A percentile compares a stretch with the other conserved stretches of the same genome.
phyloP scores from a whole-genome alignment of 2,797 vertebrate species.

The Protonibea diacanthus region DNA sequence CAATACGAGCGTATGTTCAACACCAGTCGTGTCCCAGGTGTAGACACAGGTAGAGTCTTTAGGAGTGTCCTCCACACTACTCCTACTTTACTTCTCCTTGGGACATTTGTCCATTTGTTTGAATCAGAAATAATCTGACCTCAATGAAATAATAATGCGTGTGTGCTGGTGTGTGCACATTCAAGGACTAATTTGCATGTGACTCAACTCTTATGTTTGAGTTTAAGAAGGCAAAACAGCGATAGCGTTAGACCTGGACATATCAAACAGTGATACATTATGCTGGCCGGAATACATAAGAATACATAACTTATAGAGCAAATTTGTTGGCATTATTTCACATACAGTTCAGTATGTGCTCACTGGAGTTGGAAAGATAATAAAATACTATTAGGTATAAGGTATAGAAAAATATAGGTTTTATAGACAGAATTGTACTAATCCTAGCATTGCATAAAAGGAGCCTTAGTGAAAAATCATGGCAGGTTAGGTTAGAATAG shows the following conservation, averaged over 20 bases:
- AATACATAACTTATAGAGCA: neutral
- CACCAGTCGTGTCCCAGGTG: slow-evolving; percentile 88
- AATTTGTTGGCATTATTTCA: neutral
- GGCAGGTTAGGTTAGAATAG: neutral
- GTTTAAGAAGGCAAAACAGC: slow-evolving; percentile 27
- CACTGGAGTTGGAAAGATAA: neutral
- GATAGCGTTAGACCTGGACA: slow-evolving; percentile 10
- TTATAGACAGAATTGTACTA: neutral
- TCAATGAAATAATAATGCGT: slow-evolving; percentile 58
- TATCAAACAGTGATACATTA: neutral
- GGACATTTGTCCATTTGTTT: slow-evolving; percentile 63
- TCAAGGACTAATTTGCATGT: slow-evolving; percentile 73
- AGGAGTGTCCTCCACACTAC: slow-evolving; percentile 73
- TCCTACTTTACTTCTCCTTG: slow-evolving; percentile 62
- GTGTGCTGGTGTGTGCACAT: slow-evolving; percentile 54
- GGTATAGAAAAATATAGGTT: no score
- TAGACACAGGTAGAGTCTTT: slow-evolving; percentile 90
- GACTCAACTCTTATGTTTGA: slow-evolving; percentile 41
- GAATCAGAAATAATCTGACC: slow-evolving; percentile 45
- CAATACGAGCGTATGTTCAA: slow-evolving; percentile 91
- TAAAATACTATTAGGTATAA: neutral
- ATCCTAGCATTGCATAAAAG: neutral
- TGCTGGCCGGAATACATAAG: neutral
- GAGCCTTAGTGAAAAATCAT: neutral
- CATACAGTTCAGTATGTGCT: neutral